Evolutionary conservation across 2,888 invertebrate genomes (phyloP), one percentile per base, ranked within the genome.

Genomic region (Griposia aprilina): DNA sequence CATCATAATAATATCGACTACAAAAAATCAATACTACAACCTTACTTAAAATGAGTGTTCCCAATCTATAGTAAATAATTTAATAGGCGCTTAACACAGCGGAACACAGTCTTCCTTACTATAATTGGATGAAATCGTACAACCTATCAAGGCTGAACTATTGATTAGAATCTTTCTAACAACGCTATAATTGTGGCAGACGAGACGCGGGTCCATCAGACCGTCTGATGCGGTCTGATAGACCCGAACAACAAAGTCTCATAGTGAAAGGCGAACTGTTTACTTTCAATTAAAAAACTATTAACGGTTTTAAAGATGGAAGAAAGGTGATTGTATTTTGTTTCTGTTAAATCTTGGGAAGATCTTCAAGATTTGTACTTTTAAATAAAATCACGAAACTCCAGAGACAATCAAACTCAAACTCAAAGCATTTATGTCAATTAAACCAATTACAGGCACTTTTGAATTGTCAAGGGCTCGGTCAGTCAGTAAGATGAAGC

Each of bases 71-170:
- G 17, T 30, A 45, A n/a, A 76, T 45, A 69, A 78, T 57, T 65
- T 17, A 45, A 65, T 74, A 10, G 8, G 15, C 36, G 23, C 17
- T 26, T 52, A 30, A 60, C 30, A 55, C 36, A 74, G 13, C 30
- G 15, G 45, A 65, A 70, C 65, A 59, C 23, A 72, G 30, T 30
- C 36, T 68, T 55, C 63, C 55, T 36, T 50, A 59, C 65, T 20
- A 78, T 90, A 90, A 91, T 90, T 91, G 87, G 91, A 91, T 91
- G 86, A 90, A 90, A 87, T 81, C 87, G 80, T 87, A 87, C 84
- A 90, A 89, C 67, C 63, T 83, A 89, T 90, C 83, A 85, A 85
- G 73, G 72, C 80, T 78, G 52, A 8, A 26, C 36, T 80, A 81
- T 83, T 78, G 81, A 84, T 83, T 80, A 79, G 63, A 76, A 86